Evolutionary conservation across 2,113 vertebrate genomes (phyloP).

Genomic region (Terrapene triunguis): DNA sequence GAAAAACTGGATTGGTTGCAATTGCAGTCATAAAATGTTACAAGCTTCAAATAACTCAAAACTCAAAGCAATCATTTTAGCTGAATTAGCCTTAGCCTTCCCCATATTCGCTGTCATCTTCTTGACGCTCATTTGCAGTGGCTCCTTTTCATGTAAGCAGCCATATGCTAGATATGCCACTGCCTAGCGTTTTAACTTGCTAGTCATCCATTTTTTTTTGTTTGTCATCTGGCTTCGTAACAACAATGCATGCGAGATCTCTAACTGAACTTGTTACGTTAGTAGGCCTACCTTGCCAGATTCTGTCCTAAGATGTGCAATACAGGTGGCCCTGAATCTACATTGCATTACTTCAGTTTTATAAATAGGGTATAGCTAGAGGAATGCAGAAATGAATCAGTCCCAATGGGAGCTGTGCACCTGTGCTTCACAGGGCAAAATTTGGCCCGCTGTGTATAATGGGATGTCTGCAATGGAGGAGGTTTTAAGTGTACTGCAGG

Average conservation of each 20-base stretch:
- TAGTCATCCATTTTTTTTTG: not conserved
- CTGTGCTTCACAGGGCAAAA: not conserved
- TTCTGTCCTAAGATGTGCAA: slow-evolving; percentile 5
- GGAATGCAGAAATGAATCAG: not conserved
- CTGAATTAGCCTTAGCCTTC: rapidly evolving
- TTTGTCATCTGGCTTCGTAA: not conserved
- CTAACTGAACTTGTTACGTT: not conserved
- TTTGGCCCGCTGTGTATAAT: not conserved
- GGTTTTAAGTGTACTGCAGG: rapidly evolving
- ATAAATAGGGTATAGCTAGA: slow-evolving; percentile 26
- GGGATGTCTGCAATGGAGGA: not conserved
- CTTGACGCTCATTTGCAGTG: not conserved
- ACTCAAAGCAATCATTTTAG: not conserved
- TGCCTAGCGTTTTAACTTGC: not conserved
- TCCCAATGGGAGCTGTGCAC: not conserved
- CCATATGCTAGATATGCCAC: not conserved
- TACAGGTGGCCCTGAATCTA: rapidly evolving
- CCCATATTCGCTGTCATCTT: not conserved
- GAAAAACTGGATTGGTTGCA: slow-evolving; percentile 53
- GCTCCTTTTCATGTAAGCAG: not conserved
- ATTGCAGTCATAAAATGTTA: slow-evolving; percentile 36
- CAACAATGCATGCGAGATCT: not conserved
- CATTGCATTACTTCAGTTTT: not conserved
- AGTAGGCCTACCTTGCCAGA: not conserved
- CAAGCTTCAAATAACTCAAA: slow-evolving; percentile 25